Percentiles rank a stretch among this genome's conserved stretches.
These are phyloP conservation scores for Elaphurus davidianus DNA, from an alignment of 2,113 vertebrate genomes.

Conservation along the genomic window DNA sequence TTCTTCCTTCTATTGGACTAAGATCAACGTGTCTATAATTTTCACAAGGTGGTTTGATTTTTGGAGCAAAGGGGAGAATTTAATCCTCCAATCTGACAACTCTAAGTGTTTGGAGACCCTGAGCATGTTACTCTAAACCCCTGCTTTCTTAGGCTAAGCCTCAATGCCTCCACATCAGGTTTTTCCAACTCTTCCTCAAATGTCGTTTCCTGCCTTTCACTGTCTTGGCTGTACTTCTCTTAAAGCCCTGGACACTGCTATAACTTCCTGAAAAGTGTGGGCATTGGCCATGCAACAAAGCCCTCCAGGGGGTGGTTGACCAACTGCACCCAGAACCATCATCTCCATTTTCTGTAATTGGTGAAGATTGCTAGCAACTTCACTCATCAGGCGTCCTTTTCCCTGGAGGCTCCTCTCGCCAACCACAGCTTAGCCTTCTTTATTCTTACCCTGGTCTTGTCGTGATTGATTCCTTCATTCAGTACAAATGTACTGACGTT, in stretches of 20 bases:
- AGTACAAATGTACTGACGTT: background rate
- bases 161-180: background rate
- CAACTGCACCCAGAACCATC: background rate
- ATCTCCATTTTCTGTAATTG: constrained; percentile 54
- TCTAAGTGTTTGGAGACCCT: background rate
- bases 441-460: background rate
- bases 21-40: background rate
- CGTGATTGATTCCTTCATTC: background rate
- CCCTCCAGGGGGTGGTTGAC: constrained; percentile 1
- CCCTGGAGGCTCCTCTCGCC: background rate
- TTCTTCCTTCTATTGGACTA: background rate
- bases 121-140: background rate
- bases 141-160: background rate
- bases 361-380: constrained; percentile 37
- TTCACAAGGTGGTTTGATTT: constrained; percentile 7
- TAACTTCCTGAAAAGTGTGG: background rate
- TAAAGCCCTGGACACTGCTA: background rate
- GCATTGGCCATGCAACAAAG: constrained; percentile 1
- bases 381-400: background rate
- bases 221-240: background rate
- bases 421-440: background rate
- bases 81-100: background rate
- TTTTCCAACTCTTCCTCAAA: background rate
- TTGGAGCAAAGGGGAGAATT: background rate
- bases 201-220: background rate